Percentiles rank a stretch among this genome's conserved stretches.
Conservation (phyloP, 1,140 invertebrate species). For the Solen grandis region DNA sequence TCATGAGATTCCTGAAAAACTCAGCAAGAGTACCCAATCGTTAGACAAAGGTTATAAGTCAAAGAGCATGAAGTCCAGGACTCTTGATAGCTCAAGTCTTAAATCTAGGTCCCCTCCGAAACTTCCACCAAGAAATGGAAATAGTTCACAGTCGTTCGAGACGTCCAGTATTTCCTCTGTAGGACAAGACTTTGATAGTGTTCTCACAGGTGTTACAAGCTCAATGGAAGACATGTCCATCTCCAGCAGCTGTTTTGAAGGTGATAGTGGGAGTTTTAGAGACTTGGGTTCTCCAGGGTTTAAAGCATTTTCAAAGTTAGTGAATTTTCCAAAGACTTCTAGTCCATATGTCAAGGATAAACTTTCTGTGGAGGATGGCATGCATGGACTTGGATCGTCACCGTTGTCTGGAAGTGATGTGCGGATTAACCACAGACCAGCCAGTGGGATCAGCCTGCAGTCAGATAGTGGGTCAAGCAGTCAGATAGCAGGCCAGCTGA, state of each 20-base stretch:
- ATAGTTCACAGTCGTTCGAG: slow-evolving; percentile 40
- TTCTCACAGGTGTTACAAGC: slow-evolving; percentile 37
- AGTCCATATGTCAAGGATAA: slow-evolving; percentile 33
- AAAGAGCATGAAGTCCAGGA: background rate
- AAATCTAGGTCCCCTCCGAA: slow-evolving; percentile 30
- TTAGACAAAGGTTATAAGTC: too few relatives aligned
- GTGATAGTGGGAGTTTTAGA: background rate
- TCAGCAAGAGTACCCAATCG: background rate
- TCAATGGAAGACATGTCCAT: slow-evolving; percentile 47
- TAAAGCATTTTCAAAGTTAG: background rate
- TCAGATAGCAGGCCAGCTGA: background rate
- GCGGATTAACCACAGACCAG: slow-evolving; percentile 23
- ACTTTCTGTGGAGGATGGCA: slow-evolving; percentile 20
- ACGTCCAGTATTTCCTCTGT: slow-evolving; percentile 48
- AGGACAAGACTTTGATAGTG: slow-evolving; percentile 50
- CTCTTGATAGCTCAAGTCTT: background rate
- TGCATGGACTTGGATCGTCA: slow-evolving; percentile 13
- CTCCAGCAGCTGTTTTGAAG: slow-evolving; percentile 43
- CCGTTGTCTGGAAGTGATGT: slow-evolving; percentile 18
- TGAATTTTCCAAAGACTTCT: slow-evolving; percentile 32
- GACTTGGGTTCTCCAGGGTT: slow-evolving; percentile 17
- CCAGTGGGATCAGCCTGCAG: slow-evolving; percentile 45
- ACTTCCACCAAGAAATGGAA: slow-evolving; percentile 53
- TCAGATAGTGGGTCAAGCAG: slow-evolving; percentile 41
- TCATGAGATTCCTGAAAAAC: slow-evolving; percentile 45